phyloP scores from a whole-genome alignment of 1,140 invertebrate genomes.

The Eupristina koningsbergeri region DNA sequence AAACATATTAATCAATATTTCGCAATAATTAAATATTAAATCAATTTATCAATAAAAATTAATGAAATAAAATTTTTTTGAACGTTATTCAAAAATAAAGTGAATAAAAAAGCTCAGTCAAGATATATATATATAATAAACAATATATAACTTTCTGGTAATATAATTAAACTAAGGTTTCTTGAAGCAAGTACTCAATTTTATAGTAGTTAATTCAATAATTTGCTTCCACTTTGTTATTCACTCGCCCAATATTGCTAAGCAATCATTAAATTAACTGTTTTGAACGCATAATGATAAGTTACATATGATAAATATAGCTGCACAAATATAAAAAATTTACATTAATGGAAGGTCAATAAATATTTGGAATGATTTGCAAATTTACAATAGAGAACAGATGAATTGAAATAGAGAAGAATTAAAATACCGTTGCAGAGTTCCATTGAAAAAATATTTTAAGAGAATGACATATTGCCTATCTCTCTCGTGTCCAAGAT shows the following conservation, averaged over 20 bases:
- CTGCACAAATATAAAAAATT: neutral
- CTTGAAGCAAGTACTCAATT: too few relatives aligned
- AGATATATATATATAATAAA: neutral
- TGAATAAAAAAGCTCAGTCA: neutral
- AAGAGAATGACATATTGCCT: neutral
- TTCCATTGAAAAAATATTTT: neutral
- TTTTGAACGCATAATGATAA: neutral
- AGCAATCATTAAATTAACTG: neutral
- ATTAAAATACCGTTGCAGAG: constrained; percentile 20
- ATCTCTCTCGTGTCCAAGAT: constrained; percentile 37
- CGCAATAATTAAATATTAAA: neutral
- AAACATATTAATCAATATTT: neutral
- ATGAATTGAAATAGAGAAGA: constrained; percentile 53
- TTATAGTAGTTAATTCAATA: too few relatives aligned
- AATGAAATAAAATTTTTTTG: neutral
- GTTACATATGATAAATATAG: neutral
- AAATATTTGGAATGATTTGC: constrained; percentile 26
- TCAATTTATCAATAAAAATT: neutral
- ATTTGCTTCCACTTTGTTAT: neutral
- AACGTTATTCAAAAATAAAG: neutral
- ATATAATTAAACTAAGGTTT: neutral
- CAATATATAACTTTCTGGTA: neutral
- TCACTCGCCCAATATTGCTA: neutral
- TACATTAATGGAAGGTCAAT: neutral
- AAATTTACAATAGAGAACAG: constrained; percentile 33